Evolutionary conservation across 2,113 vertebrate genomes (phyloP).

Genomic region (Channa maculata): DNA sequence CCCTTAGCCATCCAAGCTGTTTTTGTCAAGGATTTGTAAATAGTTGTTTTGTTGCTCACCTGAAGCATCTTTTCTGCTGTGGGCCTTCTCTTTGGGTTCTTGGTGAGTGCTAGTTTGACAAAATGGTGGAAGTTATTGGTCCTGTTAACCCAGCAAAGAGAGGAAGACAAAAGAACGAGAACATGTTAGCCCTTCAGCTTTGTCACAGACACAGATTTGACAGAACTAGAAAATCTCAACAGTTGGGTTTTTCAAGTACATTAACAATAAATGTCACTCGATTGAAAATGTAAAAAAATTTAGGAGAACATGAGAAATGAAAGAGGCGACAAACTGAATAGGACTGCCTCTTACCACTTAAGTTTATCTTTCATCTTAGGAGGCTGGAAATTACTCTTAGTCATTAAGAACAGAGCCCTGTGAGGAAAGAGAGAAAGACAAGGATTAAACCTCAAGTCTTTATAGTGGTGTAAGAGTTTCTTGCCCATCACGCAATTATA

Average conservation of each 20-base stretch:
- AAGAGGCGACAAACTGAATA: neutral
- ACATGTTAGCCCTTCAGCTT: neutral
- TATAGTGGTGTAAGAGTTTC: neutral
- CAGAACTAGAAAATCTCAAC: neutral
- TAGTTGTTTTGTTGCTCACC: constrained; percentile 77
- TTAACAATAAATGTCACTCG: neutral
- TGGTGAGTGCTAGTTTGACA: constrained; percentile 97
- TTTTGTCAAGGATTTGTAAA: neutral
- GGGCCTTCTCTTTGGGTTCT: constrained; percentile 97
- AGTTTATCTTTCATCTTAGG: constrained; percentile 98
- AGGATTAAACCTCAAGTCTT: neutral
- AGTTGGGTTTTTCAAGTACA: neutral
- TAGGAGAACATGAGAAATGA: neutral
- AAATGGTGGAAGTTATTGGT: constrained; percentile 99
- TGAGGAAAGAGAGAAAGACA: constrained; percentile 19
- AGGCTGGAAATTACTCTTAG: constrained; percentile 98
- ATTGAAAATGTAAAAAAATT: neutral
- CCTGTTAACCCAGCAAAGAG: constrained; percentile 78
- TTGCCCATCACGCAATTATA: neutral
- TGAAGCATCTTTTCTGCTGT: constrained; percentile 96
- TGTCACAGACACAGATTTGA: neutral
- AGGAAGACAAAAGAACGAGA: neutral
- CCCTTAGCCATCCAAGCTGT: neutral
- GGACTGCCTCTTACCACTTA: constrained; percentile 87
- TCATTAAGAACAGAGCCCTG: constrained; percentile 99